Percentiles rank a stretch among this genome's conserved stretches.
Evolutionary conservation across 1,140 invertebrate genomes (phyloP).

Genomic region (Drosophila serrata): DNA sequence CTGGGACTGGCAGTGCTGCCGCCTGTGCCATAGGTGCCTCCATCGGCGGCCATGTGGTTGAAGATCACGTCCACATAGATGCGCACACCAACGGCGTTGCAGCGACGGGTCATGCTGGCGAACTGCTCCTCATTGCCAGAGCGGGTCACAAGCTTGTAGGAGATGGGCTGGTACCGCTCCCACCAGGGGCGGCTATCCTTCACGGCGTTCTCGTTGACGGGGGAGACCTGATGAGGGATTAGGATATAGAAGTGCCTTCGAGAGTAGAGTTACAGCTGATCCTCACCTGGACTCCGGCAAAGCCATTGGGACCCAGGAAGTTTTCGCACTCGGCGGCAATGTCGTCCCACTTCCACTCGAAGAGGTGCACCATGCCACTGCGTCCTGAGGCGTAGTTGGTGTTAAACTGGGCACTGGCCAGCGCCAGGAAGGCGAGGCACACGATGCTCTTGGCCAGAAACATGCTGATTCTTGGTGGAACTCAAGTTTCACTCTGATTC

Average conservation of each 20-base stretch:
- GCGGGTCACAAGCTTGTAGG: constrained; percentile 92
- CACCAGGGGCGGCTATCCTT: constrained; percentile 89
- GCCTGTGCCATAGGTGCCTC: constrained; percentile 86
- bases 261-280: too few relatives aligned
- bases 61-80: constrained; percentile 94
- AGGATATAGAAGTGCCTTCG: not conserved
- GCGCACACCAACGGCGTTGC: constrained; percentile 90
- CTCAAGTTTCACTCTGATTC: constrained; percentile 51
- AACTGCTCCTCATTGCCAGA: constrained; percentile 91
- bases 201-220: constrained; percentile 81
- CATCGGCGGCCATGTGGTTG: constrained; percentile 91
- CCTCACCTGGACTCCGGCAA: constrained; percentile 75
- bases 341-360: constrained; percentile 88
- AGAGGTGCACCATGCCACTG: constrained; percentile 9
- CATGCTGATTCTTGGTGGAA: constrained; percentile 54
- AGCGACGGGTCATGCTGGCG: constrained; percentile 90
- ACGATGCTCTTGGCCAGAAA: constrained; percentile 56
- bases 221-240: constrained; percentile 62
- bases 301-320: constrained; percentile 10
- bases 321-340: constrained; percentile 93
- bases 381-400: constrained; percentile 7
- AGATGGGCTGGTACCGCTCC: constrained; percentile 96
- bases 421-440: constrained; percentile 47
- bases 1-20: constrained; percentile 87
- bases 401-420: constrained; percentile 43